These are phyloP conservation scores for Troides oblongomaculatus DNA, from an alignment of 2,888 invertebrate species.

Conservation along the genomic window DNA sequence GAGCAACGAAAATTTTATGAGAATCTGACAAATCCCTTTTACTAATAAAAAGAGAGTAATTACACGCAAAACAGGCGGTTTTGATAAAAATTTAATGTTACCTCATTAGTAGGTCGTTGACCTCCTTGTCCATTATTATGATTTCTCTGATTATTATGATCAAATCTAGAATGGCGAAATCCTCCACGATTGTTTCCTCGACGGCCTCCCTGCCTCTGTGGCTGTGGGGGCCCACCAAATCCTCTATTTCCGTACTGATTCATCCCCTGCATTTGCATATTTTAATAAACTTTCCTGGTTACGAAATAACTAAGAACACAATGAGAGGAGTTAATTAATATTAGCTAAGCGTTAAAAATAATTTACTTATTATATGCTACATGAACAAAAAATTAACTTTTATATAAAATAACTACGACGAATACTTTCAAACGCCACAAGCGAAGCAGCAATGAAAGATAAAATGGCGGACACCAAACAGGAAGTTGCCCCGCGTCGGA, in stretches of 20 bases:
- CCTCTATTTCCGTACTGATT: slow-evolving; percentile 69
- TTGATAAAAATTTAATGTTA: slow-evolving; percentile 35
- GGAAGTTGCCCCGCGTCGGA: slow-evolving; percentile 6
- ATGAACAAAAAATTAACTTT: not conserved
- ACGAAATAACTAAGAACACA: not conserved
- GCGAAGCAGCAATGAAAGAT: slow-evolving; percentile 14
- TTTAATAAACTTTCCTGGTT: slow-evolving; percentile 13
- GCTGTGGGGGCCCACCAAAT: slow-evolving; percentile 74
- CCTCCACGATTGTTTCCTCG: slow-evolving; percentile 58
- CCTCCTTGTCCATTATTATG: slow-evolving; percentile 62
- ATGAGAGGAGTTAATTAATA: not conserved
- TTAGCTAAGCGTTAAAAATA: not conserved
- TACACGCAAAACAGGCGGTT: not conserved
- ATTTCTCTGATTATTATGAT: slow-evolving; percentile 54
- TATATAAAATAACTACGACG: not conserved
- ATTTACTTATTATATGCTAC: not conserved
- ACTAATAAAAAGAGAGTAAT: not conserved
- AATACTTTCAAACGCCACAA: slow-evolving; percentile 6
- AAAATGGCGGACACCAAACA: slow-evolving; percentile 27
- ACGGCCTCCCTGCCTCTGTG: slow-evolving; percentile 67
- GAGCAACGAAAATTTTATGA: not conserved
- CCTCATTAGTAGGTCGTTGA: slow-evolving; percentile 70
- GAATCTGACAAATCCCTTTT: not conserved
- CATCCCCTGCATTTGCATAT: slow-evolving; percentile 71
- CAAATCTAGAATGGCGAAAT: slow-evolving; percentile 72